phyloP scores from a whole-genome alignment of 53 echinoderm and acorn worm species.

The Echinometra lucunter region DNA sequence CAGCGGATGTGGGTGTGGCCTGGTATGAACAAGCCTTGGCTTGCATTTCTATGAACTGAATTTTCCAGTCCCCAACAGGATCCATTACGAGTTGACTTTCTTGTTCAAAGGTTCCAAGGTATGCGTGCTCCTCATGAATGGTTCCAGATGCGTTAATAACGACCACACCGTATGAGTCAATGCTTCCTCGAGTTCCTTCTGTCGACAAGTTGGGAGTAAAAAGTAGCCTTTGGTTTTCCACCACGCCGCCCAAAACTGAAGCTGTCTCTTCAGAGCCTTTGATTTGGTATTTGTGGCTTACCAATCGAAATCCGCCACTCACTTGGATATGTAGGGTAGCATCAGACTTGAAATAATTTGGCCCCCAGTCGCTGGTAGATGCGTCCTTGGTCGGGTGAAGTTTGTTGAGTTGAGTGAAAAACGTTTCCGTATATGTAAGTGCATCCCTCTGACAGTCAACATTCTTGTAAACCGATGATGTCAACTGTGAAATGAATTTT shows the following conservation, averaged over 20 bases:
- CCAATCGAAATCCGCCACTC: background rate
- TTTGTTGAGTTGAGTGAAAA: slow-evolving; percentile 78
- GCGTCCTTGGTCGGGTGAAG: background rate
- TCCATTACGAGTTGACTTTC: slow-evolving; percentile 73
- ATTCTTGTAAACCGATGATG: background rate
- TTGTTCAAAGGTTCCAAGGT: slow-evolving; percentile 80
- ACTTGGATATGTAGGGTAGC: slow-evolving; percentile 69
- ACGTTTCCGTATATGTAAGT: slow-evolving; percentile 77
- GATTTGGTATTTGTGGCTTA: slow-evolving; percentile 49
- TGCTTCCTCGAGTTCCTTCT: slow-evolving; percentile 66
- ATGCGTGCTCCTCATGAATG: slow-evolving; percentile 61
- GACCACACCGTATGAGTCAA: slow-evolving; percentile 78
- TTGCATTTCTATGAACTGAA: slow-evolving; percentile 74
- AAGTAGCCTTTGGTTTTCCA: slow-evolving; percentile 65
- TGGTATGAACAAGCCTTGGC: slow-evolving; percentile 44
- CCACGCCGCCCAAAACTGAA: slow-evolving; percentile 65
- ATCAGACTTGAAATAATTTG: slow-evolving; percentile 79
- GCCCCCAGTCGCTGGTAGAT: slow-evolving; percentile 78
- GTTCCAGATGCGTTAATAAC: slow-evolving; percentile 78
- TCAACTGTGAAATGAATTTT: too few species aligned
- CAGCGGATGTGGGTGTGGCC: slow-evolving; percentile 51
- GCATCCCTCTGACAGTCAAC: slow-evolving; percentile 63
- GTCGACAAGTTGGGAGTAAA: slow-evolving; percentile 77
- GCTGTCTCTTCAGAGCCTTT: slow-evolving; percentile 69
- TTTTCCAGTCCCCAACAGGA: slow-evolving; percentile 74